phyloP scores from a whole-genome alignment of 2,113 vertebrate species.

The Pardalotus punctatus region DNA sequence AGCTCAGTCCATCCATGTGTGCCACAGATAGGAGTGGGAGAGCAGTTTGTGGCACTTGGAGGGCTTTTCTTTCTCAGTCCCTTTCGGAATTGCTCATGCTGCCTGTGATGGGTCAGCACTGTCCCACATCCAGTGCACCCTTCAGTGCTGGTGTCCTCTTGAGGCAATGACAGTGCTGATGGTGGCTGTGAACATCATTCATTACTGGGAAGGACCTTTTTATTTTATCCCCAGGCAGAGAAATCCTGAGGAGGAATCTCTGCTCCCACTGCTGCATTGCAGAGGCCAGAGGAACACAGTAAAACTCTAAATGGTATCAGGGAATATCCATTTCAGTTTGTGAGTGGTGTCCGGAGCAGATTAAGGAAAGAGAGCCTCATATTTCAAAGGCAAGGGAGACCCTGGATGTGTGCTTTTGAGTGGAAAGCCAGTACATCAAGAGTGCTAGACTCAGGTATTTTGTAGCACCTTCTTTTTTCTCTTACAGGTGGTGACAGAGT shows the following conservation, averaged over 20 bases:
- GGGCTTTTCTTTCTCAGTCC: not conserved
- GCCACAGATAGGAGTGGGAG: not conserved
- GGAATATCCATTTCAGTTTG: not conserved
- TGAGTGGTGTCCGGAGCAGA: not conserved
- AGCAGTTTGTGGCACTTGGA: not conserved
- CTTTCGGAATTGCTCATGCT: not conserved
- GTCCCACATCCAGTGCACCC: accelerated
- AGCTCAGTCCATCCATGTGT: not conserved
- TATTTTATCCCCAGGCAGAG: not conserved
- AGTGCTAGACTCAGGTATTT: not conserved
- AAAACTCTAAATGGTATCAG: not conserved
- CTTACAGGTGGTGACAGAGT: not conserved
- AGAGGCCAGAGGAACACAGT: not conserved
- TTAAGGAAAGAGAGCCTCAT: not conserved
- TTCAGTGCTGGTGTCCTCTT: not conserved
- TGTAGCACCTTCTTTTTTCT: not conserved
- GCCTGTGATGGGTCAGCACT: not conserved
- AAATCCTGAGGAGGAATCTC: not conserved
- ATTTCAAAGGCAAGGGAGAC: not conserved
- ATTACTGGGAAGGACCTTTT: not conserved
- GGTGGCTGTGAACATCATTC: not conserved
- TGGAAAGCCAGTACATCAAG: not conserved
- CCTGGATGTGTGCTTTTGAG: not conserved
- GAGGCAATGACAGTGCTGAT: not conserved
- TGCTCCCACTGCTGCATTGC: not conserved